Base-by-base conservation (phyloP, 2,888 invertebrate species). In the Osmoderma eremita region DNA sequence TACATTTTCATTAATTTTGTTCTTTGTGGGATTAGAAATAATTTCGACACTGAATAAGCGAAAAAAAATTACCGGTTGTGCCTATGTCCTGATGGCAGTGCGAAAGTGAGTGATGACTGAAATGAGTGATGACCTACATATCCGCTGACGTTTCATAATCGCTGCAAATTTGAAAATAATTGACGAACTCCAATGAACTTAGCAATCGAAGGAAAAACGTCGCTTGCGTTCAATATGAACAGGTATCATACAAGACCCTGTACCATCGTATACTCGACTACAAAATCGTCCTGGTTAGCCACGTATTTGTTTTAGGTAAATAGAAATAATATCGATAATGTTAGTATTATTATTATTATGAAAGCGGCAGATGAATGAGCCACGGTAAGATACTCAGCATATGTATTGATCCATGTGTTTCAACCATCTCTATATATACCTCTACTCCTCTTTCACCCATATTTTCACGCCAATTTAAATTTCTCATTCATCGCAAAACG, bases 361-460 rank as follows among this genome's bases (percentile, higher is more conserved):
- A 18, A 61, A 42, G n/a, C 45, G 58, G 24, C 30, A 61, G 58
- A 61, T 61, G 58, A 61, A 61, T 61, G 58, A 22, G 58, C 58
- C 24, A 45, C 58, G 58, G 22, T 30, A 41, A 45, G 38, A 53
- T 51, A 13, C 68, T 72, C 75, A 77, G 77, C 75, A 75, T 75
- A 75, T 73, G 76, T 76, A 78, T 78, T 79, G 77, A 78, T 78
- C 78, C 77, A 75, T 72, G 72, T 72, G 73, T 66, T 76, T 75
- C 72, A 74, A 74, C 77, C 74, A 73, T 76, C 75, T 76, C 72
- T 69, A 71, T 63, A 58, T 48, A 69, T 72, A 73, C 70, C 69
- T 67, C 67, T 63, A 56, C 63, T 67, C 67, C 69, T 65, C 67
- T 67, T 64, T 67, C 63, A 50, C 38, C 54, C 54, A 38, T 68